phyloP scores from a whole-genome alignment of 2,113 vertebrate genomes.

The Campylomormyrus numenius region DNA sequence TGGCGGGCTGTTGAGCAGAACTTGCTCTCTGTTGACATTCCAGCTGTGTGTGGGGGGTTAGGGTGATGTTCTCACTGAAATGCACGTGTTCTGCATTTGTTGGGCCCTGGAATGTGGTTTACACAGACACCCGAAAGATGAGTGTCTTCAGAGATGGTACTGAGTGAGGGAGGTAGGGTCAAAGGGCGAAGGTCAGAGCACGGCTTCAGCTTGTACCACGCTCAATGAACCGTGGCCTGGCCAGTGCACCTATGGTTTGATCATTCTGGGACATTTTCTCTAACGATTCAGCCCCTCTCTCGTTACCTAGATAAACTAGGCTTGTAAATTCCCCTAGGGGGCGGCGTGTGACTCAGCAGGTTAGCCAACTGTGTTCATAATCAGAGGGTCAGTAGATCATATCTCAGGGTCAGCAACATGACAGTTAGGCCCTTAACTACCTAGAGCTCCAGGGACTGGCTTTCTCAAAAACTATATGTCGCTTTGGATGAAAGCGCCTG shows the following conservation, averaged over 20 bases:
- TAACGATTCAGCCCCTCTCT: background rate
- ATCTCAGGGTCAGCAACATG: background rate
- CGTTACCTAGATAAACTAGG: background rate
- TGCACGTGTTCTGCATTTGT: conserved; percentile 4
- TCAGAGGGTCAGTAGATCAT: background rate
- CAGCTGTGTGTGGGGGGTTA: background rate
- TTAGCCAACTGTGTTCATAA: background rate
- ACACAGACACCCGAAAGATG: background rate
- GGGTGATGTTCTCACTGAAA: background rate
- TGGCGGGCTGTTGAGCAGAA: background rate
- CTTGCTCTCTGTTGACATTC: background rate
- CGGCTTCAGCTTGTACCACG: background rate
- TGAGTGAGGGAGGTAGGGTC: background rate
- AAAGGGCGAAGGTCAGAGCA: background rate
- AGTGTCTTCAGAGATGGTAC: background rate
- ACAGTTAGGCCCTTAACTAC: background rate
- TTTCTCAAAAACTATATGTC: background rate
- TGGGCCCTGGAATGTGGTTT: background rate
- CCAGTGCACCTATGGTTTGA: background rate
- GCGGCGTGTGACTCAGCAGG: background rate
- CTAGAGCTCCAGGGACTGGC: background rate
- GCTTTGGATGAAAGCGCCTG: background rate
- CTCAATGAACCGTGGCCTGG: background rate
- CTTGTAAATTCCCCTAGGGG: background rate
- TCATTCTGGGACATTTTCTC: background rate